Percentiles rank a stretch among this genome's conserved stretches.
Evolutionary conservation across 2,888 invertebrate species (phyloP).

Genomic region (Volucella inanis): DNA sequence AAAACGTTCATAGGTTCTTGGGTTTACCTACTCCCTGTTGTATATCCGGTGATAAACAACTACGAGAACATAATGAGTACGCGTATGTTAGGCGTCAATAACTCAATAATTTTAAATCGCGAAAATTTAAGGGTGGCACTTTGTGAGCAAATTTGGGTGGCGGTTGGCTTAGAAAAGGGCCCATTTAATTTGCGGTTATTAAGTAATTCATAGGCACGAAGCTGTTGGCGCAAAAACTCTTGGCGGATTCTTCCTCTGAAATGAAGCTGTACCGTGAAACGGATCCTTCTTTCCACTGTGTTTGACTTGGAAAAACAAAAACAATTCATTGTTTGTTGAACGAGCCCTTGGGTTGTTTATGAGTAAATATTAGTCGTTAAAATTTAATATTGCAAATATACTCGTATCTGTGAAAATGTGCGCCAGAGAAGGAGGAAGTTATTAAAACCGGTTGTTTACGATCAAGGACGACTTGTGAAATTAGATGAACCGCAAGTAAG

Average conservation of each 20-base stretch:
- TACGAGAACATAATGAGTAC: slow-evolving; percentile 10
- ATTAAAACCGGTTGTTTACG: too few species aligned
- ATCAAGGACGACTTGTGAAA: too few species aligned
- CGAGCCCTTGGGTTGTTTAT: slow-evolving; percentile 60
- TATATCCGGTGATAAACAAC: too few species aligned
- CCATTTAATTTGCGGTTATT: slow-evolving; percentile 66
- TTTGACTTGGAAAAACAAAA: slow-evolving; percentile 41
- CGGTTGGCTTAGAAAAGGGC: slow-evolving; percentile 21
- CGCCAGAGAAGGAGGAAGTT: not conserved
- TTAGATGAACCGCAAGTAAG: too few species aligned
- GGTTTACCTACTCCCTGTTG: too few species aligned
- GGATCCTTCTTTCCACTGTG: slow-evolving; percentile 47
- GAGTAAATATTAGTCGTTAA: slow-evolving; percentile 61
- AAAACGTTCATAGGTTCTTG: too few species aligned
- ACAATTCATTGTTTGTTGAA: slow-evolving; percentile 48
- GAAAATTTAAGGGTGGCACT: slow-evolving; percentile 55
- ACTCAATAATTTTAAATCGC: slow-evolving; percentile 57
- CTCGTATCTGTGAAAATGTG: too few species aligned
- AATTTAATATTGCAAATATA: slow-evolving; percentile 26
- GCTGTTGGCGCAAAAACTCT: slow-evolving; percentile 36
- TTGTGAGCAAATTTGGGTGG: not conserved
- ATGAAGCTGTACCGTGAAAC: slow-evolving; percentile 51
- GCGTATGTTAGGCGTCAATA: slow-evolving; percentile 46
- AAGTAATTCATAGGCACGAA: slow-evolving; percentile 65
- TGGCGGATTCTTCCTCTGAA: slow-evolving; percentile 32